Evolutionary conservation across 1,140 invertebrate species (phyloP), one percentile per base, ranked within the genome.

Genomic region (Diorhabda elongata): DNA sequence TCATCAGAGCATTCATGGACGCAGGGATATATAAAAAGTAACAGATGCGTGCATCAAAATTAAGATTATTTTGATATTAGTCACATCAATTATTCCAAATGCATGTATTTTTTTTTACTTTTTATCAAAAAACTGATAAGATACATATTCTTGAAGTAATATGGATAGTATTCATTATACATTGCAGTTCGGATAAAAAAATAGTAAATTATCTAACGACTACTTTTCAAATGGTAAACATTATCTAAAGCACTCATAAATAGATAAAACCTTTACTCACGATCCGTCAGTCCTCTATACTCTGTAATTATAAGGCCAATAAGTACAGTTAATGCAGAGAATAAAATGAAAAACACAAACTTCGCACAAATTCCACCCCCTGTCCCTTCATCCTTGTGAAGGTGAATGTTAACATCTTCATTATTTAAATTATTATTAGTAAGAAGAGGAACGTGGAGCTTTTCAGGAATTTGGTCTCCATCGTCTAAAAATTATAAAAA

Each of bases 311-410:
- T 92, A 58, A 93, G 77, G 64, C 90, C 89, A 76, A 92, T 87
- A 9, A 91, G 83, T 47, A 89, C 86, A 71, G 89, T 82, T 41
- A 94, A 83, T 64, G 87, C 85, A 41, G 87, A 87, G 58, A 93
- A 83, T 8, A 94, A 77, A 3, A 86, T 80, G 75, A 94, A 92
- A 80, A 94, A 94, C 69, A 93, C 84, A 57, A 93, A 87, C 82
- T 91, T 92, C 5, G 92, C 90, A 80, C 90, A 92, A 85, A 91
- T 89, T 75, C 92, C 90, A 44, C 91, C 92, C 57, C 90, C 91
- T 9, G 89, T 91, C 6, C 86, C 85, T 70, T 85, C 86, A 59
- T 93, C 90, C 74, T 91, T 89, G 43, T 92, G 86, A 44, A 92
- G 84, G 75, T 93, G 91, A 75, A 93, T 88, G 62, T 89, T 87